Percentiles rank a stretch among this genome's conserved stretches.
phyloP scores from a whole-genome alignment of 2,797 vertebrate species.

The Myioborus melanocephalus region DNA sequence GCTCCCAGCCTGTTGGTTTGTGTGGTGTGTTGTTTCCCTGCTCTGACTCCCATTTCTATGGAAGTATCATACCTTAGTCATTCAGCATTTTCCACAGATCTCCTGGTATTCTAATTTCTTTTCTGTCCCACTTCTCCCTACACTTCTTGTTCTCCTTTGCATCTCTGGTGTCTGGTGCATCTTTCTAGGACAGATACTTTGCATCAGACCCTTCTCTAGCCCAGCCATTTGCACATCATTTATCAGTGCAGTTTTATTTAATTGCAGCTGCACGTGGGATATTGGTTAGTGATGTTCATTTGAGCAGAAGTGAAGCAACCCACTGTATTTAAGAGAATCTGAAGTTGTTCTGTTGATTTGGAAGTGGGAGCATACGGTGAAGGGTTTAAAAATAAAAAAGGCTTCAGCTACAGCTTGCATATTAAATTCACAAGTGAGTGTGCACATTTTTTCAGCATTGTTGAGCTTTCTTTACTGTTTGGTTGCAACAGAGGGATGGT shows the following conservation, averaged over 20 bases:
- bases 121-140: background rate
- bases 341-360: background rate
- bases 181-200: background rate
- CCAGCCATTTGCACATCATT: background rate
- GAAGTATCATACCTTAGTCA: background rate
- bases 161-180: accelerated
- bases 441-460: background rate
- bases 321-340: background rate
- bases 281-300: background rate
- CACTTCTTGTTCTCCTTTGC: background rate
- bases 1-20: background rate
- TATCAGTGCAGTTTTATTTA: background rate
- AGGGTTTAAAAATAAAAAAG: background rate
- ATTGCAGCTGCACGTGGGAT: background rate
- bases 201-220: background rate
- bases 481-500: background rate
- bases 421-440: background rate
- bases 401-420: background rate
- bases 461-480: background rate
- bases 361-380: background rate
- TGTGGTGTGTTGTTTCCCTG: background rate
- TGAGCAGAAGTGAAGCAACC: background rate
- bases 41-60: background rate
- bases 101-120: background rate
- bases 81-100: background rate